Evolutionary conservation across 2,888 invertebrate species (phyloP).

Genomic region (Rhingia campestris): DNA sequence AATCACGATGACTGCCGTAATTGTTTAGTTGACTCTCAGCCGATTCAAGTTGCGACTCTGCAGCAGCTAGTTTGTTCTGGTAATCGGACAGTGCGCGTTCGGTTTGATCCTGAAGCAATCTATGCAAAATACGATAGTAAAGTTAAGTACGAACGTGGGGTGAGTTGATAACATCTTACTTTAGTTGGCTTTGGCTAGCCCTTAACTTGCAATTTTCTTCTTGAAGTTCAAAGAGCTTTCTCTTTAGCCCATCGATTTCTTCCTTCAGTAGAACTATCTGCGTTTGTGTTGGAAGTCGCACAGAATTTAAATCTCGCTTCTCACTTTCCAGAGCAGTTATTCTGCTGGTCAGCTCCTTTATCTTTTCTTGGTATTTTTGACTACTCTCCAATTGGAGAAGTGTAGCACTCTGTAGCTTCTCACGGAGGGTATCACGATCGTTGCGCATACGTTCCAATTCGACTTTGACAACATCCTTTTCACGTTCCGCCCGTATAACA

Average conservation of each 20-base stretch:
- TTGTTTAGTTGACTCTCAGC: slow-evolving; percentile 85
- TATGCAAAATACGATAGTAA: slow-evolving; percentile 78
- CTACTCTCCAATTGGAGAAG: slow-evolving; percentile 83
- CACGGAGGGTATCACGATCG: slow-evolving; percentile 85
- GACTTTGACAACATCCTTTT: slow-evolving; percentile 84
- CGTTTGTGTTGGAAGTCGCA: slow-evolving; percentile 84
- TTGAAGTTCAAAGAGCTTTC: slow-evolving; percentile 83
- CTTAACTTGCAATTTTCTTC: slow-evolving; percentile 84
- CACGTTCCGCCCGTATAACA: slow-evolving; percentile 81
- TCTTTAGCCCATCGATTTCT: slow-evolving; percentile 84
- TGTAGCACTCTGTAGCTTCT: slow-evolving; percentile 84
- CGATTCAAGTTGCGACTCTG: slow-evolving; percentile 86
- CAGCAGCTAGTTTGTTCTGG: slow-evolving; percentile 86
- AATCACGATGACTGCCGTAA: slow-evolving; percentile 85
- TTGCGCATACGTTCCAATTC: slow-evolving; percentile 85
- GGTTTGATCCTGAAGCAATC: slow-evolving; percentile 90
- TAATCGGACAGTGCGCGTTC: slow-evolving; percentile 88
- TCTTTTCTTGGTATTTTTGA: slow-evolving; percentile 83
- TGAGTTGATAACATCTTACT: slow-evolving; percentile 84
- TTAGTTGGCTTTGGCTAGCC: slow-evolving; percentile 85
- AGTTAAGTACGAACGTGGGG: background rate
- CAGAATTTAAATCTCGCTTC: slow-evolving; percentile 84
- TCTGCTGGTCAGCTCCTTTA: slow-evolving; percentile 84
- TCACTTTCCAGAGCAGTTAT: slow-evolving; percentile 84
- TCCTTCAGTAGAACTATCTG: slow-evolving; percentile 84